Percentiles rank a stretch among this genome's conserved stretches.
phyloP scores from a whole-genome alignment of 1,140 invertebrate species.

The Dolichoris vasculosae region DNA sequence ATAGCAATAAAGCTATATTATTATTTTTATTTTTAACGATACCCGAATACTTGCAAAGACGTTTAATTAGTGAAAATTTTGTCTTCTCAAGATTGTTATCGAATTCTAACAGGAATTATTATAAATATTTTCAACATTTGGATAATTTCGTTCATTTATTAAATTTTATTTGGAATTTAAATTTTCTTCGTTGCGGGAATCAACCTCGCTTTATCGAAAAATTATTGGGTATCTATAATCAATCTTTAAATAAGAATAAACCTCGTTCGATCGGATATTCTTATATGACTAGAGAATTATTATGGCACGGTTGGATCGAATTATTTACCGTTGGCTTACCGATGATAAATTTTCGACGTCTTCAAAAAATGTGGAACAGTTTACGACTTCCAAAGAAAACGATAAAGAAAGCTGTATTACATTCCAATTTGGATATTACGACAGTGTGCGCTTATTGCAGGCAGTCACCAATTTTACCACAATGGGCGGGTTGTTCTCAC shows the following conservation, averaged over 20 bases:
- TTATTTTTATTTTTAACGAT: constrained; percentile 63
- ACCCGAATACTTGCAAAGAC: constrained; percentile 64
- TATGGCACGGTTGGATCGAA: constrained; percentile 72
- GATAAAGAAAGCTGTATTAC: neutral
- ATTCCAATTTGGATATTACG: constrained; percentile 57
- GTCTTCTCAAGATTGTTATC: constrained; percentile 38
- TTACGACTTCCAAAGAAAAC: constrained; percentile 55
- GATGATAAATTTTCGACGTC: constrained; percentile 67
- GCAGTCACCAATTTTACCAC: constrained; percentile 67
- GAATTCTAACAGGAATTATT: constrained; percentile 46
- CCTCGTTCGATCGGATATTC: constrained; percentile 71
- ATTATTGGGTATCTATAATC: constrained; percentile 64
- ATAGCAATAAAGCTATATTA: constrained; percentile 62
- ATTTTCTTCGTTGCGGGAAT: constrained; percentile 67
- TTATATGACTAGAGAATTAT: constrained; percentile 72
- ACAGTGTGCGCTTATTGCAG: constrained; percentile 67
- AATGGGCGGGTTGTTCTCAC: constrained; percentile 69
- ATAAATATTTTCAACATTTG: constrained; percentile 59
- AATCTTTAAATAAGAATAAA: constrained; percentile 58
- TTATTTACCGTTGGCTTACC: constrained; percentile 67
- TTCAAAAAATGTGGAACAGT: constrained; percentile 61
- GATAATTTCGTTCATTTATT: constrained; percentile 59
- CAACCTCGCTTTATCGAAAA: constrained; percentile 66
- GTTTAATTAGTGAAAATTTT: constrained; percentile 56
- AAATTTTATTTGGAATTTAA: constrained; percentile 66